phyloP scores from a whole-genome alignment of 1,140 invertebrate species.

The Harlomillsia oculata region DNA sequence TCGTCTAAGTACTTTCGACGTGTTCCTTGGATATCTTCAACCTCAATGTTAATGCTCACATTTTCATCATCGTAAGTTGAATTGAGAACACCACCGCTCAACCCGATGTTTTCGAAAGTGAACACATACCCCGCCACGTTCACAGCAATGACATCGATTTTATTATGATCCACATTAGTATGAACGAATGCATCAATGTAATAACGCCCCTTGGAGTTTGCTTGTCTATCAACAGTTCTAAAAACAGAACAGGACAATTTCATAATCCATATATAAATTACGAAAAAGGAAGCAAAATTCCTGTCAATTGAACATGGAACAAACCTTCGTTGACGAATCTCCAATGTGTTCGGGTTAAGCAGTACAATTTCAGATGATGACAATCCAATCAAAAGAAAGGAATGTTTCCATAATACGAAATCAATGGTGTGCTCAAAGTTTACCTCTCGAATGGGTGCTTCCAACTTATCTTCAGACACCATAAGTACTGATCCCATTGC shows the following conservation, averaged over 20 bases:
- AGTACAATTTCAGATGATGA: slow-evolving; percentile 22
- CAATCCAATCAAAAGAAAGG: slow-evolving; percentile 25
- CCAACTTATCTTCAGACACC: not conserved
- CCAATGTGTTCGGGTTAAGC: slow-evolving; percentile 14
- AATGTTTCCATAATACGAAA: slow-evolving; percentile 29
- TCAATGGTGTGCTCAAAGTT: slow-evolving; percentile 17
- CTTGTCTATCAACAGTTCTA: not conserved
- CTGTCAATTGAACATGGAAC: not conserved
- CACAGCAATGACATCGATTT: slow-evolving; percentile 20
- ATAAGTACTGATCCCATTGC: not conserved
- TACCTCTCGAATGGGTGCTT: not conserved
- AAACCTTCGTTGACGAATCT: slow-evolving; percentile 5
- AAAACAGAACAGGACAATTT: not conserved
- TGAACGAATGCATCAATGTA: slow-evolving; percentile 21
- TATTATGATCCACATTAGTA: slow-evolving; percentile 19
- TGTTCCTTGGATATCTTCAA: slow-evolving; percentile 8
- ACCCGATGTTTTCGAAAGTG: slow-evolving; percentile 6
- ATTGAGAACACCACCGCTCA: slow-evolving; percentile 16
- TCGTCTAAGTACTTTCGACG: not conserved
- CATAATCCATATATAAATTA: not conserved
- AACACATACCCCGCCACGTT: slow-evolving; percentile 4
- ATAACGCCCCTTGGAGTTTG: not conserved
- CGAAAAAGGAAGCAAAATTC: not conserved
- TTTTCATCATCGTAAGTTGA: slow-evolving; percentile 14
- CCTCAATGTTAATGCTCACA: slow-evolving; percentile 19